phyloP scores from a whole-genome alignment of 2,797 vertebrate species.

The Phaenicophaeus curvirostris region DNA sequence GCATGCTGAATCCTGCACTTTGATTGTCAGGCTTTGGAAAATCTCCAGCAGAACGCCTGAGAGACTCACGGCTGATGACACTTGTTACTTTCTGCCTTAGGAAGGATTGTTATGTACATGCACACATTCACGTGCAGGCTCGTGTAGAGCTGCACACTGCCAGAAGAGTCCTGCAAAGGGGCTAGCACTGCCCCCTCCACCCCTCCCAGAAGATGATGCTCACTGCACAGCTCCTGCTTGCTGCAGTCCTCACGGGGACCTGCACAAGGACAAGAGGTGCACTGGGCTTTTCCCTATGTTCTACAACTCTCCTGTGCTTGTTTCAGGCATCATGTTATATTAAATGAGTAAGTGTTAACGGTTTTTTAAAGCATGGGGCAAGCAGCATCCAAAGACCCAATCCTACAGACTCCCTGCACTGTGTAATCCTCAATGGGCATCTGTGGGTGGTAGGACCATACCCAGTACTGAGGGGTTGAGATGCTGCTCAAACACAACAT shows the following conservation, averaged over 20 bases:
- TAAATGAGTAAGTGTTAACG: neutral
- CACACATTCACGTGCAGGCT: fast-evolving
- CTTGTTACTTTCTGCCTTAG: neutral
- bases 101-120: neutral
- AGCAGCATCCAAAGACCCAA: neutral
- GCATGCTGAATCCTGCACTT: neutral
- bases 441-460: neutral
- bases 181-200: neutral
- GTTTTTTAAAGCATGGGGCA: neutral
- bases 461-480: fast-evolving
- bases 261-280: fast-evolving
- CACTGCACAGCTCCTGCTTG: neutral
- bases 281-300: neutral
- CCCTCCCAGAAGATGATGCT: fast-evolving
- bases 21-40: constrained; percentile 13
- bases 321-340: neutral
- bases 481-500: neutral
- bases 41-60: constrained; percentile 19
- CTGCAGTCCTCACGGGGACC: neutral
- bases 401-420: neutral
- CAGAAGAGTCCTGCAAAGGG: neutral
- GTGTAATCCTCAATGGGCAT: neutral
- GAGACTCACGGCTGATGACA: neutral
- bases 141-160: fast-evolving
- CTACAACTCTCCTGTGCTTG: neutral